Conservation (phyloP, 2,888 invertebrate species). For the Thymelicus lineola region DNA sequence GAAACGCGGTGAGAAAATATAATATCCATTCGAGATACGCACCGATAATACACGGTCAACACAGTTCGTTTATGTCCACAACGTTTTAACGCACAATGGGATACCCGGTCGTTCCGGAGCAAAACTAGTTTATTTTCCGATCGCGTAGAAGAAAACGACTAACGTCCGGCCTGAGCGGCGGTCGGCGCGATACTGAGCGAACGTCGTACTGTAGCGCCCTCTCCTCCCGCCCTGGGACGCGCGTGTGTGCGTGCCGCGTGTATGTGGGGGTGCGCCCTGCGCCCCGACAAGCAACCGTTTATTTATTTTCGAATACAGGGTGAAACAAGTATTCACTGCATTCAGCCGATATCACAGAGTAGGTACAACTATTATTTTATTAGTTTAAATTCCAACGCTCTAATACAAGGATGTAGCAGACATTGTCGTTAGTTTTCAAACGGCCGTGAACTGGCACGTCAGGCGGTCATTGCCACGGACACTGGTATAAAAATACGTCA, state of each 20-base stretch:
- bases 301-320: conserved; percentile 77
- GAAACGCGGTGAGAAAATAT: conserved; percentile 25
- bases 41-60: conserved; percentile 70
- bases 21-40: conserved; percentile 59
- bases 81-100: conserved; percentile 67
- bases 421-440: conserved; percentile 66
- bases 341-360: conserved; percentile 47
- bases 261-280: conserved; percentile 64
- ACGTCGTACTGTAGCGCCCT: conserved; percentile 64
- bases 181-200: conserved; percentile 85
- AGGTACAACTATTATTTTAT: conserved; percentile 36
- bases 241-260: conserved; percentile 62
- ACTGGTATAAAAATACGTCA: conserved; percentile 77
- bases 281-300: conserved; percentile 61
- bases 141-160: conserved; percentile 68
- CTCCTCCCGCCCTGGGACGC: conserved; percentile 61
- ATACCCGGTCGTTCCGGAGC: conserved; percentile 73
- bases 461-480: conserved; percentile 81
- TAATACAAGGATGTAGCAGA: conserved; percentile 43
- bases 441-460: conserved; percentile 78
- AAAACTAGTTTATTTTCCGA: conserved; percentile 82
- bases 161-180: conserved; percentile 67
- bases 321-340: conserved; percentile 56
- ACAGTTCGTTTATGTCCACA: conserved; percentile 73
- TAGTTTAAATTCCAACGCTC: conserved; percentile 40